These are phyloP conservation scores for Heliocidaris tuberculata DNA, from an alignment of 35 echinoderm and acorn worm genomes.

Conservation along the genomic window DNA sequence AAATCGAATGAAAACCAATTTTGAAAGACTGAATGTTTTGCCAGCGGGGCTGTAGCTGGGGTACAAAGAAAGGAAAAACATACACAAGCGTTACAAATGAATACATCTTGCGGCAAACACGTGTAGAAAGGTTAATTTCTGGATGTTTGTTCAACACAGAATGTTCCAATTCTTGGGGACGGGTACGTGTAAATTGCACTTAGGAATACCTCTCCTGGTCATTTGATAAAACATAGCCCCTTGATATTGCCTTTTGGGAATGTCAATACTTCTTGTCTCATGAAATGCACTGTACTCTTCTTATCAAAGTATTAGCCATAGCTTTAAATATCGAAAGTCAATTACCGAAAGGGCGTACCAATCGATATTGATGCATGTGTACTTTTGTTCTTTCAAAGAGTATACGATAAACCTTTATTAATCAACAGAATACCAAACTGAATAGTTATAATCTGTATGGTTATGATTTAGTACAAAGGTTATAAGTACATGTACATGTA, in stretches of 20 bases:
- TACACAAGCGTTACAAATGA: slow-evolving; percentile 23
- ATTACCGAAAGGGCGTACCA: not conserved
- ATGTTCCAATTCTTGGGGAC: not conserved
- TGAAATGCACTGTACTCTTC: not conserved
- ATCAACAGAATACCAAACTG: no score
- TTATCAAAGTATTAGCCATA: not conserved
- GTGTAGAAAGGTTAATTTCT: not conserved
- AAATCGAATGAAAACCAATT: slow-evolving; percentile 24
- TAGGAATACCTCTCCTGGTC: not conserved
- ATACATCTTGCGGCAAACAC: not conserved
- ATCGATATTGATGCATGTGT: no score
- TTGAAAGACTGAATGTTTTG: slow-evolving; percentile 9
- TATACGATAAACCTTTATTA: no score
- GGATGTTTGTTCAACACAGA: slow-evolving; percentile 3
- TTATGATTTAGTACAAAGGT: no score
- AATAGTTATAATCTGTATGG: no score
- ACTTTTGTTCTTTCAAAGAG: no score
- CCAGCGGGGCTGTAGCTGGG: slow-evolving; percentile 7
- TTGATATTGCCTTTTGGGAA: not conserved
- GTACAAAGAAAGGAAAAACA: not conserved
- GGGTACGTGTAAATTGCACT: not conserved
- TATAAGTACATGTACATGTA: no score
- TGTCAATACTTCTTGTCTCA: not conserved
- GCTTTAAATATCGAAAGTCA: not conserved
- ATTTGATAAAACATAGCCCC: not conserved